Percentiles rank a stretch among this genome's conserved stretches.
These are phyloP conservation scores for Heteropelma amictum DNA, from an alignment of 2,888 invertebrate genomes.

Conservation along the genomic window DNA sequence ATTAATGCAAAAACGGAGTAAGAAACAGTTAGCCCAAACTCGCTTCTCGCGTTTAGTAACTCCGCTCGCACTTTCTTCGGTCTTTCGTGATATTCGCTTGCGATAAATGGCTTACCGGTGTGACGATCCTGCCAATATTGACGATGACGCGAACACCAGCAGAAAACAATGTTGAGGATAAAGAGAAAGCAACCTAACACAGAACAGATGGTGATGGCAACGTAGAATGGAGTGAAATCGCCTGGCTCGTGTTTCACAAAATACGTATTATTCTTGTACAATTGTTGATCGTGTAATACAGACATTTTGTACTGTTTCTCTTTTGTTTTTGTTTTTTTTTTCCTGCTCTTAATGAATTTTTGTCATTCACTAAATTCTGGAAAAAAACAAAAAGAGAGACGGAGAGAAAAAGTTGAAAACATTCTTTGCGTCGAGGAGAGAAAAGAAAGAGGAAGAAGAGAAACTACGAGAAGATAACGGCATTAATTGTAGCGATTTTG, in stretches of 20 bases:
- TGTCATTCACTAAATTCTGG: slow-evolving; percentile 58
- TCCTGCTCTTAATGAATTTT: slow-evolving; percentile 20
- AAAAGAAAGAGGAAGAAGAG: background rate
- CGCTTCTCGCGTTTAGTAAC: background rate
- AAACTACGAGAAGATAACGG: background rate
- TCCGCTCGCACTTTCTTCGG: too few species aligned
- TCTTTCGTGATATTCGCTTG: too few species aligned
- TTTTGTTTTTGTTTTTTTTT: too few species aligned
- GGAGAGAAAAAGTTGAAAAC: background rate
- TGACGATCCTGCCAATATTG: slow-evolving; percentile 90
- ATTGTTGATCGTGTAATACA: slow-evolving; percentile 80
- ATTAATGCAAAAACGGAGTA: background rate
- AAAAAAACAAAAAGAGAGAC: slow-evolving; percentile 44
- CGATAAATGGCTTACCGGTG: slow-evolving; percentile 84
- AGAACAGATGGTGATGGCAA: slow-evolving; percentile 88
- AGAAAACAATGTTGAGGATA: slow-evolving; percentile 87
- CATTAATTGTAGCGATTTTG: background rate
- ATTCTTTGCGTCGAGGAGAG: background rate
- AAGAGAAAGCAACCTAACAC: slow-evolving; percentile 85
- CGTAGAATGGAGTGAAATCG: slow-evolving; percentile 92
- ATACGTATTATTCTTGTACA: slow-evolving; percentile 82
- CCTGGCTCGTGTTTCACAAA: slow-evolving; percentile 82
- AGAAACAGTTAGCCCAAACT: background rate
- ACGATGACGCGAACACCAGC: slow-evolving; percentile 89
- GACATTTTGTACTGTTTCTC: too few species aligned